Percentiles rank a stretch among this genome's conserved stretches.
Evolutionary conservation across 2,797 vertebrate species (phyloP).

Genomic region (Gambelia wislizenii): DNA sequence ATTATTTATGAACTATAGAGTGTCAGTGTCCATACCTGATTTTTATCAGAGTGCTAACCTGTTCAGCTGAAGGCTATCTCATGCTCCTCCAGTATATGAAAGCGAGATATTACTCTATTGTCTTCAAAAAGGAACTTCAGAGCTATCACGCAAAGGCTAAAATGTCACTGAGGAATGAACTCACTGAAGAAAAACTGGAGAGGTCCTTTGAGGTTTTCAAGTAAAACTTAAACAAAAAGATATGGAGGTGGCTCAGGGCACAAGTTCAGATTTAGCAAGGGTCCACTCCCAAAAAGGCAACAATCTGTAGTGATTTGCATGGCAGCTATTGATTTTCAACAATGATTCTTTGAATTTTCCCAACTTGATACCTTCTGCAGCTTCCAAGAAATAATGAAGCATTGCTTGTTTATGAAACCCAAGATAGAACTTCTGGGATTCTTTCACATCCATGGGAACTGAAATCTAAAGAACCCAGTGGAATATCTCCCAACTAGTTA

Average conservation of each 20-base stretch:
- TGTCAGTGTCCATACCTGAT: background rate
- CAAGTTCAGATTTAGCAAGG: background rate
- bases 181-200: background rate
- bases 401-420: background rate
- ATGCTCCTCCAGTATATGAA: background rate
- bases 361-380: background rate
- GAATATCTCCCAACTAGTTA: conserved; percentile 65
- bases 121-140: background rate
- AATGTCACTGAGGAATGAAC: background rate
- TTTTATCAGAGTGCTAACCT: background rate
- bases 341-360: background rate
- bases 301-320: background rate
- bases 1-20: background rate
- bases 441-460: conserved; percentile 29
- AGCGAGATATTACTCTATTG: background rate
- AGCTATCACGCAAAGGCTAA: background rate
- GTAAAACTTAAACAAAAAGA: background rate
- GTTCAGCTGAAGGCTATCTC: background rate
- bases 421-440: conserved; percentile 40
- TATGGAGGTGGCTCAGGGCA: background rate
- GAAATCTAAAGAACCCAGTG: conserved; percentile 54
- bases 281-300: background rate
- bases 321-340: background rate
- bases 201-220: background rate
- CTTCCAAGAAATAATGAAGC: background rate